Percentiles rank a stretch among this genome's conserved stretches.
These are phyloP conservation scores for Leguminivora glycinivorella DNA, from an alignment of 1,140 invertebrate genomes.

Conservation along the genomic window DNA sequence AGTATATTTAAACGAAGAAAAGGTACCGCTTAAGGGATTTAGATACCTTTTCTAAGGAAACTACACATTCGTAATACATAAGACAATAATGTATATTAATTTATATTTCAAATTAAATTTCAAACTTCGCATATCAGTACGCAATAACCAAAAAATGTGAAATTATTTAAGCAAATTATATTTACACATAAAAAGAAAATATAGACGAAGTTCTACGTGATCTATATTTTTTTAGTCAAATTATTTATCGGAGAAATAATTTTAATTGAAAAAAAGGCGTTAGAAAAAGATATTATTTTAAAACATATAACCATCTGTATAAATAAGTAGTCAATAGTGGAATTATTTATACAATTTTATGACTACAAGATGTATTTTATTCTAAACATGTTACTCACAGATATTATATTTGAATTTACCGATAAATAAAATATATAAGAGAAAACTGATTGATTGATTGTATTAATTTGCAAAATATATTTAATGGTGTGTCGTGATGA, in stretches of 20 bases:
- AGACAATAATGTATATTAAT: conserved; percentile 21
- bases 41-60: not conserved
- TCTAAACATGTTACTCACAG: conserved; percentile 6
- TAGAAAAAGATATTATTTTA: conserved; percentile 4
- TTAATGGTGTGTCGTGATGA: conserved; percentile 1
- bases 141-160: conserved; percentile 22
- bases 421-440: not conserved
- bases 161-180: conserved; percentile 24
- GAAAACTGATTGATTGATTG: not conserved
- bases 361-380: conserved; percentile 15
- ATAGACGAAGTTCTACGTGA: conserved; percentile 18
- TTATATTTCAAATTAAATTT: conserved; percentile 4
- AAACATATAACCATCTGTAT: not conserved
- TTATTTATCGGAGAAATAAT: conserved; percentile 14
- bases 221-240: conserved; percentile 23
- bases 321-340: conserved; percentile 12
- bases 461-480: conserved; percentile 14
- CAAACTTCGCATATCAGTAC: conserved; percentile 27
- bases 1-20: not conserved
- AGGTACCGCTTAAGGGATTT: not conserved
- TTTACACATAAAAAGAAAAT: conserved; percentile 18
- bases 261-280: not conserved
- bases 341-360: conserved; percentile 24
- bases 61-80: conserved; percentile 16
- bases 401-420: conserved; percentile 9